Percentiles rank a stretch among this genome's conserved stretches.
Conservation (phyloP, 2,888 invertebrate species). For the Brachylomia viminalis region DNA sequence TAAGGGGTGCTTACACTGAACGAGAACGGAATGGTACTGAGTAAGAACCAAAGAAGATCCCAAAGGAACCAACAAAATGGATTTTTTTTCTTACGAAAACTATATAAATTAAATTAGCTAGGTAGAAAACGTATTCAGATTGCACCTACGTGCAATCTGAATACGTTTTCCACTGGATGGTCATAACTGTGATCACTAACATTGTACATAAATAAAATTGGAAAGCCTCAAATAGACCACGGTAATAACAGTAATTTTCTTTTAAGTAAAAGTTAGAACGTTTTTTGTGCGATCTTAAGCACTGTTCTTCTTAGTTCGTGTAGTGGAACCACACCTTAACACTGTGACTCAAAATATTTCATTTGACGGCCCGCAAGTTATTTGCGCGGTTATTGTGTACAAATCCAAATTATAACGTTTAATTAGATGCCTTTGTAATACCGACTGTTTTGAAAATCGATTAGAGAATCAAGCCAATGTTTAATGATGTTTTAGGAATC, state of each 20-base stretch:
- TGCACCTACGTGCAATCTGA: no score
- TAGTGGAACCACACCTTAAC: slow-evolving; percentile 17
- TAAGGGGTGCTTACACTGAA: slow-evolving; percentile 34
- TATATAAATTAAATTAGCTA: no score
- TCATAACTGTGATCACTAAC: no score
- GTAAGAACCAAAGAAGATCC: not conserved
- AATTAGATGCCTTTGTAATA: slow-evolving; percentile 36
- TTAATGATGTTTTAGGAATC: slow-evolving; percentile 25
- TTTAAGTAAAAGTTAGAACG: not conserved
- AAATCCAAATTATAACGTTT: slow-evolving; percentile 47
- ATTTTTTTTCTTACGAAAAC: not conserved
- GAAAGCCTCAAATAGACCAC: not conserved
- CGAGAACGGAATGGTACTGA: not conserved
- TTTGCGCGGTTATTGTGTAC: slow-evolving; percentile 56
- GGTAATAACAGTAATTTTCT: not conserved
- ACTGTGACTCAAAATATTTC: slow-evolving; percentile 29
- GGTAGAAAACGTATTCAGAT: not conserved
- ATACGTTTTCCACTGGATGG: no score
- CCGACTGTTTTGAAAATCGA: slow-evolving; percentile 45
- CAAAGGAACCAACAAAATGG: no score
- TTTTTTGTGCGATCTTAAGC: not conserved
- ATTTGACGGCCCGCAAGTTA: slow-evolving; percentile 40
- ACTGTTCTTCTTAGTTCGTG: not conserved
- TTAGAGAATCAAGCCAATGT: slow-evolving; percentile 19
- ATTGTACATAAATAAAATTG: not conserved